Evolutionary conservation across 2,113 vertebrate genomes (phyloP), one percentile per base, ranked within the genome.

Genomic region (Ptilonorhynchus violaceus): DNA sequence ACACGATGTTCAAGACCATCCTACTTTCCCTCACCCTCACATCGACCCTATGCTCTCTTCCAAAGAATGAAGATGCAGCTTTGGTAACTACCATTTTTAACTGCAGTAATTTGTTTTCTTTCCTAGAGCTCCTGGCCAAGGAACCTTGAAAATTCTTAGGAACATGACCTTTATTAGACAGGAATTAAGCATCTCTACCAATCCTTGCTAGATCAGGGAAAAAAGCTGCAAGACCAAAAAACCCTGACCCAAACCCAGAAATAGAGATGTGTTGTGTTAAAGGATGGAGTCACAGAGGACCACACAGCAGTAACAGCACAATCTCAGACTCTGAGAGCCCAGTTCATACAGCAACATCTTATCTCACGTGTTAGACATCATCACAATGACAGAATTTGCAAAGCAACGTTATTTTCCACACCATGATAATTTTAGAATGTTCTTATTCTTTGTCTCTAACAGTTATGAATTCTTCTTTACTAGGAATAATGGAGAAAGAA

Each of bases 291-390:
- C 64, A 58, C 14, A 75, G 56, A 81, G 33, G 42, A 66, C 7
- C 53, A 72, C n/a, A 28, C 6, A 70, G 44, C 53, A 77, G 46
- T 28, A 39, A 50, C 12, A 21, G 22, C 2, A 13, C 0, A 0
- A 35, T 11, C 31, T 82, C 30, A 62, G 41, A 30, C 24, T 41
- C 39, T n/a, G 20, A 84, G 28, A 91, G 28, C 20, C 16, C 44
- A 49, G 20, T 33, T 68, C 3, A 1, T 30, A 27, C n/a, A 76
- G 16, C n/a, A 79, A 31, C 22, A 56, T 28, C 41, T 78, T 56
- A 30, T 41, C 50, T 90, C 30, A 14, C 0, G 0, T 50, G 24
- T 68, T 30, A 73, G 46, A 35, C 7, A 2, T n/a, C 30, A 76
- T 31, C 30, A 31, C 27, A 42, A 33, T 7, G 28, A 60, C 15